Conservation (phyloP, 2,797 vertebrate species). For the Stomatorhinus walkeri region DNA sequence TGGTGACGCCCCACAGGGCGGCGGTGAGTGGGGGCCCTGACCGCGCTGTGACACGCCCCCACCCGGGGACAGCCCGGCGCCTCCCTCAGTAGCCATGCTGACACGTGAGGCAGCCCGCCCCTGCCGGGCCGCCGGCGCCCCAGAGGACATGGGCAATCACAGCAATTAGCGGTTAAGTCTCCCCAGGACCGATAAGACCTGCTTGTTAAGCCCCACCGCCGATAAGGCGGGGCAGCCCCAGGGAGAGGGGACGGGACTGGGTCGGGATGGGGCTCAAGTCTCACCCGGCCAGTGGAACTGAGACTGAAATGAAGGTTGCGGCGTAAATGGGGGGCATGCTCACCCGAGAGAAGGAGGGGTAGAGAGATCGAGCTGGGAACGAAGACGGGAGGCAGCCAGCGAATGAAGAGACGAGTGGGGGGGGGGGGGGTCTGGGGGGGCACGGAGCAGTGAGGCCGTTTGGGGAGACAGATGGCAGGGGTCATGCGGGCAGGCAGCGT, state of each 20-base stretch:
- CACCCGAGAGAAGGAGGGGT: not conserved
- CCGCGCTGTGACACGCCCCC: constrained; percentile 32
- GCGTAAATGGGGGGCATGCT: not conserved
- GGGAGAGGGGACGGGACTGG: not conserved
- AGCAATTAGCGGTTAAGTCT: constrained; percentile 74
- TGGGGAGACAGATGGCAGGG: constrained; percentile 35
- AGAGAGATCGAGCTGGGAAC: not conserved
- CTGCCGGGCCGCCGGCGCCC: constrained; percentile 49
- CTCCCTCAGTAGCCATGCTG: constrained; percentile 42
- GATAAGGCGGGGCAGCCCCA: constrained; percentile 55
- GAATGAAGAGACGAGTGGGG: not conserved
- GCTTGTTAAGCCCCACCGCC: constrained; percentile 67
- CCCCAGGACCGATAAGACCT: constrained; percentile 68
- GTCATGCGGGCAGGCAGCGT: constrained; percentile 33
- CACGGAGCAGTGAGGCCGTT: constrained; percentile 23
- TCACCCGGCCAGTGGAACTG: not conserved
- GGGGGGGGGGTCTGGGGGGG: not conserved
- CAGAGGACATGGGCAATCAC: constrained; percentile 60
- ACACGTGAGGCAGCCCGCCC: constrained; percentile 40
- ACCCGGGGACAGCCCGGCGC: constrained; percentile 53
- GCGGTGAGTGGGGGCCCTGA: constrained; percentile 21
- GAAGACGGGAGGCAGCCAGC: not conserved
- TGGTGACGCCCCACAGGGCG: not conserved
- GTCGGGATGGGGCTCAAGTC: constrained; percentile 26
- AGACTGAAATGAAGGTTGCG: not conserved